These are phyloP conservation scores for Eugnorisma glareosa DNA, from an alignment of 2,888 invertebrate species.

Conservation along the genomic window DNA sequence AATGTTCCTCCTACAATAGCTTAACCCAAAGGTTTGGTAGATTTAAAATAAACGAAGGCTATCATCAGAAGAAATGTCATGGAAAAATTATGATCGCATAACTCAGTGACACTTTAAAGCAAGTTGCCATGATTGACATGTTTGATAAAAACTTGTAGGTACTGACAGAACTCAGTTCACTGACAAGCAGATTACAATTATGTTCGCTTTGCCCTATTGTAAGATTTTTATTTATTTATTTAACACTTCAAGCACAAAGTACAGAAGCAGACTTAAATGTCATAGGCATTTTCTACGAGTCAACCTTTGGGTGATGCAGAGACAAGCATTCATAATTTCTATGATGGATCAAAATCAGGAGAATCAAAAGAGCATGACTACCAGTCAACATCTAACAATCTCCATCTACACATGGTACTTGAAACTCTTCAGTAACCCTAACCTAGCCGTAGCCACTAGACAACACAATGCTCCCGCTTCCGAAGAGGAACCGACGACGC, in stretches of 20 bases:
- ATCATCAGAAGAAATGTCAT: no score
- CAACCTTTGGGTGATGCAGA: no score
- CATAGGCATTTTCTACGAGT: no score
- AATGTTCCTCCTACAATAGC: no score
- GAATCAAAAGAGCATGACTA: not conserved
- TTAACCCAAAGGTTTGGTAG: no score
- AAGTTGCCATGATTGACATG: not conserved
- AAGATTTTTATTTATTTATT: no score
- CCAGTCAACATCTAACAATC: not conserved
- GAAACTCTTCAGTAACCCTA: conserved; percentile 28
- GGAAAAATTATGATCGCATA: no score
- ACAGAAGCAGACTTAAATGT: no score
- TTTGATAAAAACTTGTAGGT: not conserved
- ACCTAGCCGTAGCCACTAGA: conserved; percentile 26
- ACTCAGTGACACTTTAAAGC: not conserved
- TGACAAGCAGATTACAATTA: not conserved
- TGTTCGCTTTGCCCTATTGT: not conserved
- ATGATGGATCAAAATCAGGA: not conserved
- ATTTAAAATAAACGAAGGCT: no score
- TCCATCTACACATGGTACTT: not conserved
- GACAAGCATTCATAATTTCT: no score
- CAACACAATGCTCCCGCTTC: conserved; percentile 43
- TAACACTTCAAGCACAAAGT: no score
- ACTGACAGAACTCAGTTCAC: not conserved
- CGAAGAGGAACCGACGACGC: conserved; percentile 14